phyloP scores from a whole-genome alignment of 2,113 vertebrate species.

The Trichomycterus rosablanca region DNA sequence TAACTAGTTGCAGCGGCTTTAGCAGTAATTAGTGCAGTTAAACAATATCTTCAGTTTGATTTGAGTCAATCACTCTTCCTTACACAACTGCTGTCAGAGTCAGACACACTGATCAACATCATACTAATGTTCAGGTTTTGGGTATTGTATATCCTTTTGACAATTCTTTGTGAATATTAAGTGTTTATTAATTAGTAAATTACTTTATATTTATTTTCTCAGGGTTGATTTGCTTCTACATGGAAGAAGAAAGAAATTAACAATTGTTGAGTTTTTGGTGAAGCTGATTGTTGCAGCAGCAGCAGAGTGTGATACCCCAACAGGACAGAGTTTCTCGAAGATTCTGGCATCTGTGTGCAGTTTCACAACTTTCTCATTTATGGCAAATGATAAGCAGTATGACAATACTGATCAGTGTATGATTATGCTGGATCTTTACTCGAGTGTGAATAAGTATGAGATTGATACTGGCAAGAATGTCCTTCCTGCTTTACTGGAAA shows the following conservation, averaged over 20 bases:
- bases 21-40: too few relatives aligned
- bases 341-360: conserved; percentile 24
- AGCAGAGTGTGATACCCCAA: conserved; percentile 13
- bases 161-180: too few relatives aligned
- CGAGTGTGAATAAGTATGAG: conserved; percentile 30
- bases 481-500: conserved; percentile 15
- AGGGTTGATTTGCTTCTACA: background rate
- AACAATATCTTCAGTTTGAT: too few relatives aligned
- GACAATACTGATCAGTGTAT: background rate
- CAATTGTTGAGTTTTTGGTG: background rate
- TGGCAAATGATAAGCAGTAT: background rate
- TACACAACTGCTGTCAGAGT: too few relatives aligned
- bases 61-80: too few relatives aligned
- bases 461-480: conserved; percentile 22
- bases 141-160: too few relatives aligned
- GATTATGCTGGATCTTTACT: conserved; percentile 33
- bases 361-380: conserved; percentile 16
- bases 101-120: too few relatives aligned
- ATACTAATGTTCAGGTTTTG: too few relatives aligned
- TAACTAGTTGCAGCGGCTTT: too few relatives aligned
- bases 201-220: background rate
- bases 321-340: conserved; percentile 21
- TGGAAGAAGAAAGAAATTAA: background rate
- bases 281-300: conserved; percentile 6
- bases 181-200: too few relatives aligned